Conservation (phyloP, 1,140 invertebrate species). For the Drosophila sproati region DNA sequence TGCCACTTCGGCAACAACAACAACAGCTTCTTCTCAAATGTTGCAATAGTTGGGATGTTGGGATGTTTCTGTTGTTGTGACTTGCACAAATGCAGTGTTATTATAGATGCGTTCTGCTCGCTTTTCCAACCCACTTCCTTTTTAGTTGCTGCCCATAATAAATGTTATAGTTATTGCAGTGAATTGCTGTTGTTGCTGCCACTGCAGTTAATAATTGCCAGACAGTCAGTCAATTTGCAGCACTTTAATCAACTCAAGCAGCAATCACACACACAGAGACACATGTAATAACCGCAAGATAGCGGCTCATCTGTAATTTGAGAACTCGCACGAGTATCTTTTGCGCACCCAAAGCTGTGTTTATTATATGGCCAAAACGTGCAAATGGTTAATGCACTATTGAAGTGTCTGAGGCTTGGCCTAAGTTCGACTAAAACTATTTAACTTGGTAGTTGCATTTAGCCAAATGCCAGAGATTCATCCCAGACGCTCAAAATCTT, state of each 20-base stretch:
- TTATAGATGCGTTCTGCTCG: constrained; percentile 57
- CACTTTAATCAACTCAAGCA: constrained; percentile 39
- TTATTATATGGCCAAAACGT: constrained; percentile 31
- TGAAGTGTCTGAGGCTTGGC: constrained; percentile 12
- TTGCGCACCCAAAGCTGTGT: constrained; percentile 14
- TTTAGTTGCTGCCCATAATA: constrained; percentile 38
- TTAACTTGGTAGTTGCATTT: background rate
- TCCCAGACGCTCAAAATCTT: constrained; percentile 16
- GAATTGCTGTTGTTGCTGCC: constrained; percentile 1
- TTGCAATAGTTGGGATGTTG: background rate
- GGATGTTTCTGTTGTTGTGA: constrained; percentile 24
- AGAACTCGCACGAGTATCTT: constrained; percentile 39
- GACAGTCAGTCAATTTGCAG: constrained; percentile 42
- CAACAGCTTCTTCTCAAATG: background rate
- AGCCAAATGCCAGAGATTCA: constrained; percentile 16
- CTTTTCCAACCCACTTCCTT: constrained; percentile 69
- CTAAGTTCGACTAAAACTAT: background rate
- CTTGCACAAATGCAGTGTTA: constrained; percentile 59
- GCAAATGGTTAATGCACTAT: constrained; percentile 9
- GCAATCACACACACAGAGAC: constrained; percentile 11
- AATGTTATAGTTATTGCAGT: constrained; percentile 25
- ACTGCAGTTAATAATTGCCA: constrained; percentile 44
- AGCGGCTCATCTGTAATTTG: constrained; percentile 49
- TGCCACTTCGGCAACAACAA: constrained; percentile 21
- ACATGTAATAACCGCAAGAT: constrained; percentile 30